Conservation (phyloP, 2,888 invertebrate species). For the Choreutis nemorana region DNA sequence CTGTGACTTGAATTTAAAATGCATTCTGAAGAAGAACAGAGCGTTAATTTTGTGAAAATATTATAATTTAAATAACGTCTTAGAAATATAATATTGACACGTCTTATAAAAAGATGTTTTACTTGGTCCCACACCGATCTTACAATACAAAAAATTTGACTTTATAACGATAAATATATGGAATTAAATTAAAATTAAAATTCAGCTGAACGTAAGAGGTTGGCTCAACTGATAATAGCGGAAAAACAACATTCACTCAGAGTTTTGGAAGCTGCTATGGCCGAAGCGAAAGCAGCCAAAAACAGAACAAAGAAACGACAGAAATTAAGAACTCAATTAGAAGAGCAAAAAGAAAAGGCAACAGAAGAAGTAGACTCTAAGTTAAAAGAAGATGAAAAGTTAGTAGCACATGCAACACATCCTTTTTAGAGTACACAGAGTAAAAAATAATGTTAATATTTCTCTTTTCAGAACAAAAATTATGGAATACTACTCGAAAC, state of each 20-base stretch:
- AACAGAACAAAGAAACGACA: slow-evolving; percentile 33
- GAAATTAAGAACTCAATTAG: slow-evolving; percentile 24
- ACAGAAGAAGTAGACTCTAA: slow-evolving; percentile 45
- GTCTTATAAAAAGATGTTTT: no score
- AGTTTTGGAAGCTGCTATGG: slow-evolving; percentile 53
- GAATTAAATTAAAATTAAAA: slow-evolving; percentile 7
- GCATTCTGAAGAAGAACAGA: no score
- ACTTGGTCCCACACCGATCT: no score
- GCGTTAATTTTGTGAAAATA: no score
- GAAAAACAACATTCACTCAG: slow-evolving; percentile 54
- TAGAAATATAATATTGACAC: no score
- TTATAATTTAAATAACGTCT: no score
- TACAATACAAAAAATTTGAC: no score
- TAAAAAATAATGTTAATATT: no score
- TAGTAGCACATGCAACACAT: no score
- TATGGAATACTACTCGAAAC: slow-evolving; percentile 70
- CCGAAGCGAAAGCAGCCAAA: slow-evolving; percentile 48
- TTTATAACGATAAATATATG: no score
- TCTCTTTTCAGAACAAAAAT: slow-evolving; percentile 59
- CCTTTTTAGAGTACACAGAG: no score
- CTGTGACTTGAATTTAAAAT: no score
- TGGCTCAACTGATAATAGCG: slow-evolving; percentile 53
- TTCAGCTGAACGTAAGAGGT: slow-evolving; percentile 49
- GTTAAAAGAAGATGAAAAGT: slow-evolving; percentile 46
- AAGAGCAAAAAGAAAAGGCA: slow-evolving; percentile 30